Conservation (phyloP, 1,140 invertebrate genomes). For the Pseudomyrmex cubaensis region DNA sequence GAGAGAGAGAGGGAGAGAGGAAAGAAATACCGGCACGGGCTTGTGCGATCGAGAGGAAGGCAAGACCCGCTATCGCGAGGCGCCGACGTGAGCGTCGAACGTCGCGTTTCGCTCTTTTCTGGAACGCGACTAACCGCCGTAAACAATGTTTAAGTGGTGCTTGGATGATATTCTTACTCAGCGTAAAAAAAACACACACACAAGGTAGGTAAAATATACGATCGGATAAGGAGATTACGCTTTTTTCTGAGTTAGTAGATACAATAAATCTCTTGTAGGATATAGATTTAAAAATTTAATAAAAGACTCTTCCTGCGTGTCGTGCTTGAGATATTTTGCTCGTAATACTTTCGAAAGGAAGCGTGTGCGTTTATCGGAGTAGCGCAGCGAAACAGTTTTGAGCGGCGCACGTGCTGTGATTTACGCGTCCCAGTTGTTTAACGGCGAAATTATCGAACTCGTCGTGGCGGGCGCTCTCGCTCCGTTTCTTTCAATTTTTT, state of each 20-base stretch:
- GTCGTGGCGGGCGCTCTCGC: constrained; percentile 9
- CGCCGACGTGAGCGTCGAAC: background rate
- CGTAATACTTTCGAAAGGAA: constrained; percentile 2
- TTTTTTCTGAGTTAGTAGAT: background rate
- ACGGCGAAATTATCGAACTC: constrained; percentile 61
- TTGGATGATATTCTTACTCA: no score
- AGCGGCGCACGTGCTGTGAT: constrained; percentile 54
- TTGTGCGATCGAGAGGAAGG: constrained; percentile 19
- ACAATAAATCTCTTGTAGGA: background rate
- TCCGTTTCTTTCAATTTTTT: background rate
- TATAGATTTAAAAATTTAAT: background rate
- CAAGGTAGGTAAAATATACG: background rate
- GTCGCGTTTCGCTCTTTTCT: background rate
- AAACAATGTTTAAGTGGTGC: background rate
- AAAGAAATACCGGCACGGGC: constrained; percentile 50
- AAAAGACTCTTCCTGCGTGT: background rate
- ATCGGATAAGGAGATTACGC: background rate
- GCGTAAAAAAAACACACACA: no score
- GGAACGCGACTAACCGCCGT: background rate
- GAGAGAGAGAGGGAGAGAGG: constrained; percentile 31
- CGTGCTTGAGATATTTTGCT: background rate
- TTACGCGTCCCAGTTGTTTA: constrained; percentile 70
- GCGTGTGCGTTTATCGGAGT: constrained; percentile 25
- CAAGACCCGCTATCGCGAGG: constrained; percentile 37
- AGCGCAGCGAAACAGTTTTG: constrained; percentile 10